Percentiles rank a stretch among this genome's conserved stretches.
phyloP scores from a whole-genome alignment of 2,888 invertebrate genomes.

The Alentia gelatinosa region DNA sequence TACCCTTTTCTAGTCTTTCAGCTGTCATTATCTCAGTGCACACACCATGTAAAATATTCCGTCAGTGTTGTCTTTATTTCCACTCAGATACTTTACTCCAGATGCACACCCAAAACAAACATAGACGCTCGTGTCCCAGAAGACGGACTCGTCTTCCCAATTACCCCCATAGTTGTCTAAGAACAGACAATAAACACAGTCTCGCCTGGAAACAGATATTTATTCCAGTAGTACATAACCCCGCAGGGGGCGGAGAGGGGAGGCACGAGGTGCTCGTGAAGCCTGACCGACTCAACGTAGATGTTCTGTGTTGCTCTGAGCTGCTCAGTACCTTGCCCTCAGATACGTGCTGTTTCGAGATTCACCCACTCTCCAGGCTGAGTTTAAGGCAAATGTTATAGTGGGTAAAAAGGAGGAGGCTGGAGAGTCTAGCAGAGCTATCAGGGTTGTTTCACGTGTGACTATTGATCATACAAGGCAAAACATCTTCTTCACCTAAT shows the following conservation, averaged over 20 bases:
- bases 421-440: not conserved
- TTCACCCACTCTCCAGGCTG: not conserved
- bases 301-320: too few relatives aligned
- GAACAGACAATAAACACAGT: not conserved
- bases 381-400: not conserved
- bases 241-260: not conserved
- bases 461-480: too few relatives aligned
- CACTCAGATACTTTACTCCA: not conserved
- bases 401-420: not conserved
- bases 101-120: not conserved
- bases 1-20: not conserved
- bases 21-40: not conserved
- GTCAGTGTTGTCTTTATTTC: not conserved
- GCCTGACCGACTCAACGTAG: not conserved
- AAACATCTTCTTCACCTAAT: too few relatives aligned
- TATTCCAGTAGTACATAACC: conserved; percentile 8
- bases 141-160: not conserved
- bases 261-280: not conserved
- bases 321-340: not conserved
- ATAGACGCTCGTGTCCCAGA: not conserved
- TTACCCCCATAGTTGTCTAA: not conserved
- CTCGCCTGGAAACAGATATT: not conserved
- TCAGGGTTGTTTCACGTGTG: not conserved
- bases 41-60: not conserved
- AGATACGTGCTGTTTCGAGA: not conserved